Evolutionary conservation across 2,888 invertebrate genomes (phyloP).

Genomic region (Chymomyza procnemis): DNA sequence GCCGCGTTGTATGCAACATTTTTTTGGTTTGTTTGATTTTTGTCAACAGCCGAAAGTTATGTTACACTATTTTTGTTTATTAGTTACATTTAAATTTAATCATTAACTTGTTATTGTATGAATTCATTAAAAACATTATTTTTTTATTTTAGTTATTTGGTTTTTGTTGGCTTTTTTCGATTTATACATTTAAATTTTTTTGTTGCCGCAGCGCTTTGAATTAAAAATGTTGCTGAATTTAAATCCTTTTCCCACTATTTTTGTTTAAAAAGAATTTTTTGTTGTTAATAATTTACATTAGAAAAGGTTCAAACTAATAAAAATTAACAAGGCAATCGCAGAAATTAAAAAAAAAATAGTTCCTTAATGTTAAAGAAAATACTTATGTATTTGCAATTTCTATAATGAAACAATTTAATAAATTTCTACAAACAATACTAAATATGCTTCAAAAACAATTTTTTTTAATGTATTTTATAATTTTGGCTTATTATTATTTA

Average conservation of each 20-base stretch:
- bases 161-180: neutral
- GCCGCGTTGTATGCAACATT: constrained; percentile 48
- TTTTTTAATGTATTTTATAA: no score
- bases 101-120: constrained; percentile 2
- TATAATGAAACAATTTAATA: no score
- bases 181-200: constrained; percentile 29
- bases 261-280: neutral
- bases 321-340: neutral
- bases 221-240: neutral
- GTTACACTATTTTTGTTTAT: constrained; percentile 42
- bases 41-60: constrained; percentile 43
- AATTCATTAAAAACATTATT: constrained; percentile 3
- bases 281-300: neutral
- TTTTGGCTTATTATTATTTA: no score
- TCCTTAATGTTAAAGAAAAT: no score
- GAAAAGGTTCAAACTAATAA: neutral
- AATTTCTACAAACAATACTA: no score
- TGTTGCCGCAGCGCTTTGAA: constrained; percentile 65
- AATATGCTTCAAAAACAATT: no score
- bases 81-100: constrained; percentile 18
- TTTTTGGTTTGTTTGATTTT: constrained; percentile 18
- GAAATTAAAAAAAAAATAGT: no score
- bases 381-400: no score
- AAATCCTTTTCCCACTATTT: neutral
- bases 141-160: neutral